Percentiles rank a stretch among this genome's conserved stretches.
These are phyloP conservation scores for Rhizomys pruinosus DNA, from an alignment of 2,113 vertebrate species.

Conservation along the genomic window DNA sequence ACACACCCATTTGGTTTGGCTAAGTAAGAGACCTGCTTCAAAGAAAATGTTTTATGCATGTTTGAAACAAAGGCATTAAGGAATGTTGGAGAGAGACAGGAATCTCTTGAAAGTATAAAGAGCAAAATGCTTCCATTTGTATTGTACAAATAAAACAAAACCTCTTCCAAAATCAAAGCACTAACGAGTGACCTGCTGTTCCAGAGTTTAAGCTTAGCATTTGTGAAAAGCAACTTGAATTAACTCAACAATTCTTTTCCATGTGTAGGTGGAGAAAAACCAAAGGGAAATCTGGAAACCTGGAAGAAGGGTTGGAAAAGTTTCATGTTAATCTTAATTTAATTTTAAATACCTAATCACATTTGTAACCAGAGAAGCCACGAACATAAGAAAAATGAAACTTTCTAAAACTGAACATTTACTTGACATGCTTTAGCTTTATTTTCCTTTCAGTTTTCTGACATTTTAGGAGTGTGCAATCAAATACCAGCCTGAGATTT, in stretches of 20 bases:
- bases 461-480: slow-evolving; percentile 78
- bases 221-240: slow-evolving; percentile 39
- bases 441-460: slow-evolving; percentile 78
- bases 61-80: slow-evolving; percentile 65
- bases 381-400: slow-evolving; percentile 75
- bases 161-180: slow-evolving; percentile 65
- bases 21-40: slow-evolving; percentile 56
- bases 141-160: slow-evolving; percentile 58
- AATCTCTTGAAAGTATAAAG: slow-evolving; percentile 64
- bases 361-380: slow-evolving; percentile 74
- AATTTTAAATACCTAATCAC: slow-evolving; percentile 79
- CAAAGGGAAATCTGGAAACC: slow-evolving; percentile 53
- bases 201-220: slow-evolving; percentile 29
- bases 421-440: slow-evolving; percentile 78
- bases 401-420: slow-evolving; percentile 77
- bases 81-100: background rate
- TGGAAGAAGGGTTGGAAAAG: slow-evolving; percentile 39
- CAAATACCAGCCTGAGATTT: slow-evolving; percentile 76
- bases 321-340: slow-evolving; percentile 74
- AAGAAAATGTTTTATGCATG: slow-evolving; percentile 47
- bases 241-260: slow-evolving; percentile 21
- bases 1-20: slow-evolving; percentile 50
- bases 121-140: slow-evolving; percentile 56
- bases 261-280: background rate
- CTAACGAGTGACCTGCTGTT: background rate